These are phyloP conservation scores for Grammomys surdaster DNA, from an alignment of 2,113 vertebrate species.

Conservation along the genomic window DNA sequence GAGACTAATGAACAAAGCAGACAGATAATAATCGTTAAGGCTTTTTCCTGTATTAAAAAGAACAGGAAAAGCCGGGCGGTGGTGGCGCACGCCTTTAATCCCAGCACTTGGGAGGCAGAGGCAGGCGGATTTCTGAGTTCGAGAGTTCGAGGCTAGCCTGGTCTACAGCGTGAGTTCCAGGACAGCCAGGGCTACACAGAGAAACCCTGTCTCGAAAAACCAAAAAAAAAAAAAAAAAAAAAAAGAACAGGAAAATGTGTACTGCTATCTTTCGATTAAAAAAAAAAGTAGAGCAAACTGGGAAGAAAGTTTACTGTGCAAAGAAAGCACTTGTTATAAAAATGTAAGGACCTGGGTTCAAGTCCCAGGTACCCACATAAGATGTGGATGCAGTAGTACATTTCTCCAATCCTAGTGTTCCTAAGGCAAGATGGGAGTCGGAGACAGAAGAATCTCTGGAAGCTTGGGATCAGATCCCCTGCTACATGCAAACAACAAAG, in stretches of 20 bases:
- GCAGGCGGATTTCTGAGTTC: too few species aligned
- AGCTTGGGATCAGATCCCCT: too few species aligned
- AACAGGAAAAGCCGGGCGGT: too few species aligned
- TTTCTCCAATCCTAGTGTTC: not conserved
- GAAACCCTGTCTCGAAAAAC: too few species aligned
- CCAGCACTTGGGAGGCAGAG: too few species aligned
- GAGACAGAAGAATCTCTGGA: not conserved
- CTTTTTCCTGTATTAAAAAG: not conserved
- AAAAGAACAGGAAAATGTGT: conserved; percentile 28
- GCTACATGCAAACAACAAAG: not conserved
- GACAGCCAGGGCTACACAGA: too few species aligned
- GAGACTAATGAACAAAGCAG: not conserved
- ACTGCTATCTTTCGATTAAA: not conserved
- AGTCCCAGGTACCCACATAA: not conserved
- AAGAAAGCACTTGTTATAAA: not conserved
- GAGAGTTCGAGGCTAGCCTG: too few species aligned
- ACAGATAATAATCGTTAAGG: not conserved
- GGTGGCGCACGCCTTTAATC: too few species aligned
- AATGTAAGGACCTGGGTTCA: not conserved
- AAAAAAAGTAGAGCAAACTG: not conserved
- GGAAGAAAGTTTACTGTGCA: not conserved
- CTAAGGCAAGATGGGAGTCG: too few species aligned
- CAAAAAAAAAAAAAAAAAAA: too few species aligned
- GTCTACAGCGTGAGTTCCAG: too few species aligned
- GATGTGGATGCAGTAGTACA: not conserved